These are phyloP conservation scores for Drosophila seguyi DNA, from an alignment of 1,140 invertebrate genomes.

Conservation along the genomic window DNA sequence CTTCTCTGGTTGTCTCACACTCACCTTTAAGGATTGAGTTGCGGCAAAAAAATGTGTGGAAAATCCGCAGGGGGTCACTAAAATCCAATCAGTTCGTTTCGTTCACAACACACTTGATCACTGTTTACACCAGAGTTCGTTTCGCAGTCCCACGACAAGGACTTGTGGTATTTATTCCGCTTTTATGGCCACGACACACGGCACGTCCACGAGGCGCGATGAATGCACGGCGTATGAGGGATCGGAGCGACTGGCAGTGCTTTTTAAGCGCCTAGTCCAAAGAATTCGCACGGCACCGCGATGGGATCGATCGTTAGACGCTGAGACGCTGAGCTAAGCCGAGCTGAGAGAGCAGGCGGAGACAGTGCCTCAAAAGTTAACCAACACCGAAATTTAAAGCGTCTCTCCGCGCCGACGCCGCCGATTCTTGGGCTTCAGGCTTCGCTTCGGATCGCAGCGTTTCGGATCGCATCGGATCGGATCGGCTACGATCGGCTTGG, in stretches of 20 bases:
- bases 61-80: slow-evolving; percentile 27
- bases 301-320: slow-evolving; percentile 51
- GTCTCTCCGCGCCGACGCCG: slow-evolving; percentile 37
- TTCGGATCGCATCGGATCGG: slow-evolving; percentile 12
- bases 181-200: slow-evolving; percentile 50
- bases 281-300: slow-evolving; percentile 64
- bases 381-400: slow-evolving; percentile 69
- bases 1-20: slow-evolving; percentile 10
- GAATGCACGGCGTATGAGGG: slow-evolving; percentile 76
- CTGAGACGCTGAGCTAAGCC: slow-evolving; percentile 25
- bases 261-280: slow-evolving; percentile 80
- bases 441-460: slow-evolving; percentile 11
- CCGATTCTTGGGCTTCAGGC: slow-evolving; percentile 59
- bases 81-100: slow-evolving; percentile 31
- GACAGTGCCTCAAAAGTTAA: slow-evolving; percentile 61
- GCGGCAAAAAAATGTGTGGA: slow-evolving; percentile 12
- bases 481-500: slow-evolving; percentile 1
- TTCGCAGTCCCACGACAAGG: slow-evolving; percentile 50
- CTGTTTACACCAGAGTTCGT: slow-evolving; percentile 56
- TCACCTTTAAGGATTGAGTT: slow-evolving; percentile 47
- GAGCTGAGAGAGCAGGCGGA: slow-evolving; percentile 50
- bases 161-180: slow-evolving; percentile 28
- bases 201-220: slow-evolving; percentile 76
- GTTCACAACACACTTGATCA: slow-evolving; percentile 38
- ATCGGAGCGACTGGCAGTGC: slow-evolving; percentile 66